Base-by-base conservation (phyloP, 2,888 invertebrate species). In the Tethea ocularis region DNA sequence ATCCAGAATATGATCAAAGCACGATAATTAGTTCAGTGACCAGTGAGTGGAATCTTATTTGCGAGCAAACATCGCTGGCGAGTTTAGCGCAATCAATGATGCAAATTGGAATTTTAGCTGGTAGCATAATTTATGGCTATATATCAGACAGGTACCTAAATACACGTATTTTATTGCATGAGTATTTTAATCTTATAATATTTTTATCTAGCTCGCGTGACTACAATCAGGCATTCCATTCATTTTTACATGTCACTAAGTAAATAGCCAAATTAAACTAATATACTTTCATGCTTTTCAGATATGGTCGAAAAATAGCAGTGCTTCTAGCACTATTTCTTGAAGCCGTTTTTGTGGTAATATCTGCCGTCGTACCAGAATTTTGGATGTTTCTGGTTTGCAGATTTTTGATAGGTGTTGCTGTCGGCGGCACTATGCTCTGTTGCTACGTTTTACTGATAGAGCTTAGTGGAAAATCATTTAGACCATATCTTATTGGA, bases 351-450 rank as follows among this genome's bases (percentile, higher is more conserved):
- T 95, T 95, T 57, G 86, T 94, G 26, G 81, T 83, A 4, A 61
- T 93, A 20, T 94, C 95, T 36, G 94, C 94, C 0, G 87, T 94
- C 53, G 92, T 92, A 2, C 93, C 95, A 5, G 89, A 93, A 77
- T 94, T 95, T 66, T 94, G 94, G 91, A 83, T 94, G 76, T 96
- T 95, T 77, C 76, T 95, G 24, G 68, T 94, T 15, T 87, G 93
- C 56, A 91, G 95, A 66, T 94, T 95, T 69, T 74, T 95, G 2
- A 94, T 94, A 59, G 95, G 95, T 33, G 80, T 94, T 57, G 93
- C 94, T 10, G 93, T 95, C 15, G 95, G 95, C 62, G 96, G 95
- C 36, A 94, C 95, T 1, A 95, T 96, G 94, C 91, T 96, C 22
- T 94, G 95, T 63, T 94, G 94, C 69, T 95, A 95, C 70, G 94